A percentile compares a stretch with the other conserved stretches of the same genome.
Conservation (phyloP, 2,113 vertebrate genomes). For the Microcebus griseorufus region DNA sequence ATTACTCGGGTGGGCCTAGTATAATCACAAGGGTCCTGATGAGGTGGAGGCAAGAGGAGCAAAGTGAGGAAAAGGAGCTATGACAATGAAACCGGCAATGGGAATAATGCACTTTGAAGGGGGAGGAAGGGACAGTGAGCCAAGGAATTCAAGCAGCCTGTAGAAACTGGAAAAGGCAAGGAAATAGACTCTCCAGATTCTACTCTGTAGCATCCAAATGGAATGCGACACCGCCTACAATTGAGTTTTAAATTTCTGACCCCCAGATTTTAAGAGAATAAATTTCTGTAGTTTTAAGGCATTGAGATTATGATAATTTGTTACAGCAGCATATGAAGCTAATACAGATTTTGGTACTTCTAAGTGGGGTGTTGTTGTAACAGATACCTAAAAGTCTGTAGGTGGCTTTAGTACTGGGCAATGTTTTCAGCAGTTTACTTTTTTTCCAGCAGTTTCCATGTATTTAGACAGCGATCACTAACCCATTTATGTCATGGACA, state of each 20-base stretch:
- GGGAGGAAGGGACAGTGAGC: fast-evolving
- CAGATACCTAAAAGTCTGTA: too few relatives aligned
- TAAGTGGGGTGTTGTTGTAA: too few relatives aligned
- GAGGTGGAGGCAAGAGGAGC: not conserved
- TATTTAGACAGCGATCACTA: not conserved
- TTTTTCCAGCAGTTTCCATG: not conserved
- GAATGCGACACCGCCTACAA: not conserved
- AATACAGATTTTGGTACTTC: not conserved
- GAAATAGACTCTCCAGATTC: not conserved
- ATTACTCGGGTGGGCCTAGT: not conserved
- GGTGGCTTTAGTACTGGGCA: too few relatives aligned
- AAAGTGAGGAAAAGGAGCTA: not conserved
- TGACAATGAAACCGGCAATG: not conserved
- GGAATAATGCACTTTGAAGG: not conserved
- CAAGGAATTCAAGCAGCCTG: not conserved
- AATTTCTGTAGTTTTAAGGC: not conserved
- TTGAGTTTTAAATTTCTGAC: not conserved
- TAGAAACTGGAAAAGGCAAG: not conserved
- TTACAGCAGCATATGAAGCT: not conserved
- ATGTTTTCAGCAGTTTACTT: not conserved
- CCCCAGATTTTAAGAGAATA: not conserved
- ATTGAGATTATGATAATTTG: not conserved
- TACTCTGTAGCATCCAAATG: not conserved
- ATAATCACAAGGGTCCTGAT: not conserved
- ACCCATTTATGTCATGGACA: not conserved